Percentiles rank a stretch among this genome's conserved stretches.
Evolutionary conservation across 2,888 invertebrate species (phyloP).

Genomic region (Eupithecia insigniata): DNA sequence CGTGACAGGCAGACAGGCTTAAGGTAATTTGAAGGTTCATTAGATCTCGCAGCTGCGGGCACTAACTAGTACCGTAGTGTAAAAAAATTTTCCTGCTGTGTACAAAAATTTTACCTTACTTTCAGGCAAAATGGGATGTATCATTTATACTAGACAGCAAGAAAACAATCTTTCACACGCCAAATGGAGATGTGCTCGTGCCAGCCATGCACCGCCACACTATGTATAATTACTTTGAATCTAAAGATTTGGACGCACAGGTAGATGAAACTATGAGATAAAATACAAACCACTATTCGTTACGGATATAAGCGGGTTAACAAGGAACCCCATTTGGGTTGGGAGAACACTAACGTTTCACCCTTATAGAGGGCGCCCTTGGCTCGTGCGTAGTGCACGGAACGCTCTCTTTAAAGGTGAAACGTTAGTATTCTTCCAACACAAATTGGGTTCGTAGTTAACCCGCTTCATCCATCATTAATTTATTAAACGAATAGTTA

Average conservation of each 20-base stretch:
- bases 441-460: no score
- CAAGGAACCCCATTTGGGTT: no score
- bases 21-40: neutral
- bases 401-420: no score
- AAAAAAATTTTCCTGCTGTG: neutral
- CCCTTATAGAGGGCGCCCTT: no score
- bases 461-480: no score
- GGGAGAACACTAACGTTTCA: no score
- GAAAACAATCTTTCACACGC: neutral
- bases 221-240: neutral
- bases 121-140: neutral
- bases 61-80: neutral
- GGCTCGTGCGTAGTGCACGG: no score
- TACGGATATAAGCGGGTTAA: no score
- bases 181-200: neutral
- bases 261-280: neutral
- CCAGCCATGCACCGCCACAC: neutral
- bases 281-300: neutral
- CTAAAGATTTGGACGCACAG: neutral
- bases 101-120: neutral
- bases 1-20: neutral
- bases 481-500: no score
- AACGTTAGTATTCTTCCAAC: no score
- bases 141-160: neutral
- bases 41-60: neutral